Evolutionary conservation across 64 coral and sea anemone species (phyloP).

Genomic region (Stichodactyla mertensii): DNA sequence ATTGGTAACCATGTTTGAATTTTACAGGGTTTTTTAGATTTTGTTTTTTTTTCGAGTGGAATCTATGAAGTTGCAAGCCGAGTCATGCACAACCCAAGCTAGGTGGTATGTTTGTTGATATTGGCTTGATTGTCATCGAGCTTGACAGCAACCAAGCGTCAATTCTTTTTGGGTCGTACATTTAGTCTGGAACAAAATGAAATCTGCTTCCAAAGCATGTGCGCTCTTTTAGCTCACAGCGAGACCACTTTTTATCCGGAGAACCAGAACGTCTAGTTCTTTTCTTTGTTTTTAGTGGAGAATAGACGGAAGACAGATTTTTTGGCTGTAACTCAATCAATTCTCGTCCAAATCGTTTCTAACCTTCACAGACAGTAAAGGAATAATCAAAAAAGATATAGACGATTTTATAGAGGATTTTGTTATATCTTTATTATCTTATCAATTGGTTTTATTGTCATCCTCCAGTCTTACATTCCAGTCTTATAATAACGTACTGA

Average conservation of each 20-base stretch:
- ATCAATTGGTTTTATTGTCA: too few relatives aligned
- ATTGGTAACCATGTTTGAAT: too few relatives aligned
- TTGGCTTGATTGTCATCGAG: not conserved
- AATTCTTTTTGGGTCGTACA: not conserved
- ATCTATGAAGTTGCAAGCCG: too few relatives aligned
- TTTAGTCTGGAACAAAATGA: not conserved
- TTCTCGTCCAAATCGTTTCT: not conserved
- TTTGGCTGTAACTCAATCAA: not conserved
- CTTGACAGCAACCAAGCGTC: not conserved
- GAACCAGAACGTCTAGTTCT: not conserved
- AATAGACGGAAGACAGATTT: not conserved
- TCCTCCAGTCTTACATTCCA: too few relatives aligned
- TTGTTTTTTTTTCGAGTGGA: too few relatives aligned
- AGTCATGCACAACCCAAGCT: not conserved
- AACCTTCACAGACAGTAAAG: too few relatives aligned
- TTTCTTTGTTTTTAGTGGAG: not conserved
- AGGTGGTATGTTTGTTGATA: conserved; percentile 9
- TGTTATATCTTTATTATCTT: too few relatives aligned
- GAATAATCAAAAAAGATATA: too few relatives aligned
- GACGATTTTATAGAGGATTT: too few relatives aligned
- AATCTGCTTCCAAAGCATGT: not conserved
- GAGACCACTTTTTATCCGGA: not conserved
- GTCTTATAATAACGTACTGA: too few relatives aligned
- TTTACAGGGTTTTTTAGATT: too few relatives aligned
- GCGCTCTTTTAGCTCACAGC: not conserved